phyloP scores from a whole-genome alignment of 2,888 invertebrate genomes.

The Eupithecia tripunctaria region DNA sequence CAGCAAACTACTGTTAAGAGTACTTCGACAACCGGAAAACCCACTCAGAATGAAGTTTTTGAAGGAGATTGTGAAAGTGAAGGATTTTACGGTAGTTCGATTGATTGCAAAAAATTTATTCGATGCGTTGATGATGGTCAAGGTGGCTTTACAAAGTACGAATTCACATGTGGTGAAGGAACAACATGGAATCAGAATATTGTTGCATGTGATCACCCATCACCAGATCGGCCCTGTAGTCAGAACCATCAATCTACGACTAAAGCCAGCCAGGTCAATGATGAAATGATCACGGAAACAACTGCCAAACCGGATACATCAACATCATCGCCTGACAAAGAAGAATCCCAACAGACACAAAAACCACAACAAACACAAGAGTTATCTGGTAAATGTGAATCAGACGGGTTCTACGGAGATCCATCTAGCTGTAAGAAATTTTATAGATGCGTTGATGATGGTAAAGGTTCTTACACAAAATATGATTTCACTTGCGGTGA shows the following conservation, averaged over 20 bases:
- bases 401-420: constrained; percentile 88
- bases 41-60: constrained; percentile 24
- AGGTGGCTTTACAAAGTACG: constrained; percentile 78
- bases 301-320: constrained; percentile 22
- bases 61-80: constrained; percentile 35
- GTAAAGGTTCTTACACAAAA: constrained; percentile 84
- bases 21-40: constrained; percentile 25
- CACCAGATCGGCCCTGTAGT: constrained; percentile 29
- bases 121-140: constrained; percentile 85
- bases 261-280: constrained; percentile 32
- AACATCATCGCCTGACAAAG: constrained; percentile 19
- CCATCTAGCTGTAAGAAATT: constrained; percentile 88
- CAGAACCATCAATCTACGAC: constrained; percentile 27
- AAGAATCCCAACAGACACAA: constrained; percentile 31
- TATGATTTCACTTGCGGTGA: constrained; percentile 89
- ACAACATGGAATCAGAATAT: constrained; percentile 84
- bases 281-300: constrained; percentile 35
- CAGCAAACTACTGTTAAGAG: constrained; percentile 33
- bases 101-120: constrained; percentile 88
- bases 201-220: constrained; percentile 82
- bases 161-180: constrained; percentile 84
- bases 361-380: constrained; percentile 34
- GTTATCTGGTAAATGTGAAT: constrained; percentile 67
- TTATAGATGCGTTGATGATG: constrained; percentile 88
- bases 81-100: constrained; percentile 84